Evolutionary conservation across 2,113 vertebrate species (phyloP).

Genomic region (Formicarius rufipectus): DNA sequence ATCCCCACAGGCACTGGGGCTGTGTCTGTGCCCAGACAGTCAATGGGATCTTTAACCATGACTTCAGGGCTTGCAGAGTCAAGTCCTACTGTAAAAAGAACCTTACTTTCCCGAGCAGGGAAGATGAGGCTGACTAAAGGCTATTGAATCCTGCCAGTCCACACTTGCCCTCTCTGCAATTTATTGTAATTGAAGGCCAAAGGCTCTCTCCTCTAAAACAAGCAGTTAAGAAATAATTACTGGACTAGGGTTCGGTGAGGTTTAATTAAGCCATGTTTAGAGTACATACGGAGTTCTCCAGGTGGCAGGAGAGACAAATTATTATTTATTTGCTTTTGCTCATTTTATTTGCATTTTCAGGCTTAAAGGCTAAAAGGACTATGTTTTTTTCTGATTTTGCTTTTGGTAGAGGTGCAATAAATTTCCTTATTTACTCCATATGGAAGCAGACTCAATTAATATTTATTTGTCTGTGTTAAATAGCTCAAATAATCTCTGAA

Average conservation of each 20-base stretch:
- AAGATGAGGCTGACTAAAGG: conserved; percentile 19
- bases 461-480: neutral
- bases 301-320: conserved; percentile 29
- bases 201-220: conserved; percentile 2
- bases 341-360: conserved; percentile 31
- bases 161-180: neutral
- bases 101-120: neutral
- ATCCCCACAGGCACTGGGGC: fast-evolving
- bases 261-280: conserved; percentile 38
- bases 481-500: conserved; percentile 30
- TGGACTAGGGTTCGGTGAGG: neutral
- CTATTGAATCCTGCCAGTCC: conserved; percentile 22
- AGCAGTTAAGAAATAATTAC: conserved; percentile 27
- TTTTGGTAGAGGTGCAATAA: neutral
- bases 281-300: conserved; percentile 1
- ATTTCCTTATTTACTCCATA: neutral
- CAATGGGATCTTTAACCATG: conserved; percentile 16
- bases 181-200: conserved; percentile 38
- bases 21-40: neutral
- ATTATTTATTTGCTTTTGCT: conserved; percentile 40
- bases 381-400: conserved; percentile 2
- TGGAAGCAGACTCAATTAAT: conserved; percentile 8
- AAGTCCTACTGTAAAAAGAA: conserved; percentile 1
- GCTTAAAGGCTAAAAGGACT: neutral
- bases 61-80: conserved; percentile 37